phyloP scores from a whole-genome alignment of 2,113 vertebrate genomes.

The Pongo pygmaeus region DNA sequence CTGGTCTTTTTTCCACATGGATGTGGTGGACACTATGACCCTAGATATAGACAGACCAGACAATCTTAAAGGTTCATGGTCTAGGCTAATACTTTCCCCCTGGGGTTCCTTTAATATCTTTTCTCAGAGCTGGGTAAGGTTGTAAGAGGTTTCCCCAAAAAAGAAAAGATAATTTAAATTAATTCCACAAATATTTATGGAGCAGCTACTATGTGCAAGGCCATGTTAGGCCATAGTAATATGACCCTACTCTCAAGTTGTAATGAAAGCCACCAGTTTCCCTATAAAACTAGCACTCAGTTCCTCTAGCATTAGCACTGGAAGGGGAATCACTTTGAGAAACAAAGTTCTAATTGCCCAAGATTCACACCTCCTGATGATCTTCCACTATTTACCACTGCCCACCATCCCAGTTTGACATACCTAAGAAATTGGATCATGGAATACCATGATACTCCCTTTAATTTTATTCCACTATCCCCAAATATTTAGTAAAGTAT shows the following conservation, averaged over 20 bases:
- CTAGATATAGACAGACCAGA: background rate
- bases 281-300: background rate
- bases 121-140: background rate
- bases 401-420: background rate
- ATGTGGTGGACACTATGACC: background rate
- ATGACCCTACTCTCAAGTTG: background rate
- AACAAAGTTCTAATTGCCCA: background rate
- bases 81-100: background rate
- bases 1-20: background rate
- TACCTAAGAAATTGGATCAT: background rate
- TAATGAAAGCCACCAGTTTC: constrained; percentile 5
- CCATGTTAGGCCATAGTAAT: background rate
- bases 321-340: background rate
- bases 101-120: background rate
- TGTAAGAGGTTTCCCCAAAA: background rate
- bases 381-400: background rate
- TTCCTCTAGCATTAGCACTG: background rate
- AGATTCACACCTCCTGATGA: background rate
- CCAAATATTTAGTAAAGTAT: background rate
- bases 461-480: background rate
- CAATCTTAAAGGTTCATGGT: background rate
- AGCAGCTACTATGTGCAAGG: background rate
- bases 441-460: background rate
- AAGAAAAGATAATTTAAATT: background rate
- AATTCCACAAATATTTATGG: background rate